phyloP scores from a whole-genome alignment of 2,113 vertebrate species.

The Gadus chalcogrammus region DNA sequence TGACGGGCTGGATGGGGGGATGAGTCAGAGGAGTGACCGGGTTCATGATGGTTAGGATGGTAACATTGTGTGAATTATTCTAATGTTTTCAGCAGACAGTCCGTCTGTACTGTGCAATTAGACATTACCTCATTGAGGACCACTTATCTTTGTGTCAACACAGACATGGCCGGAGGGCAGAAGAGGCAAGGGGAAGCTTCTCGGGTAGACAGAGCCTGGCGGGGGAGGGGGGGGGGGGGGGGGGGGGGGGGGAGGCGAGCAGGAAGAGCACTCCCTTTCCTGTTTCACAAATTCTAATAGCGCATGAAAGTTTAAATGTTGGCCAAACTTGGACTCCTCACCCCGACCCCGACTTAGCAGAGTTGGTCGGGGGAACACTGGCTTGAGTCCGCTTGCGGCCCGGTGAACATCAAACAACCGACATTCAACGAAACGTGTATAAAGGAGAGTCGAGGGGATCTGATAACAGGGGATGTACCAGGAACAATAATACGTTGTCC shows the following conservation, averaged over 20 bases:
- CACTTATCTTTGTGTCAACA: constrained; percentile 56
- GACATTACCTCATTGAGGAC: constrained; percentile 62
- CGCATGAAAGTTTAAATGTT: constrained; percentile 52
- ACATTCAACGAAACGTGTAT: constrained; percentile 23
- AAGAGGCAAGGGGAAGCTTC: constrained; percentile 28
- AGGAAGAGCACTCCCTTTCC: constrained; percentile 74
- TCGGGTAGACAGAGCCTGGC: constrained; percentile 36
- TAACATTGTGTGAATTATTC: no score
- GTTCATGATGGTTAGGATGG: neutral
- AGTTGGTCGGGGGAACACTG: constrained; percentile 13
- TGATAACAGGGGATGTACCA: constrained; percentile 32
- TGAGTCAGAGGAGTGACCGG: constrained; percentile 8
- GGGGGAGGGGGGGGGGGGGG: constrained; percentile 5
- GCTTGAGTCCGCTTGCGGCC: constrained; percentile 12
- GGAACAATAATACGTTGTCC: constrained; percentile 27
- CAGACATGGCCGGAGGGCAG: constrained; percentile 42
- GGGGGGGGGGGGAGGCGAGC: constrained; percentile 31
- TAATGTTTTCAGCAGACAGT: constrained; percentile 24
- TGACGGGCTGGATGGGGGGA: constrained; percentile 5
- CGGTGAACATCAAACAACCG: constrained; percentile 10
- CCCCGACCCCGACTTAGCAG: constrained; percentile 13
- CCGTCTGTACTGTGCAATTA: constrained; percentile 32
- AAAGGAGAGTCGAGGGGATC: constrained; percentile 34
- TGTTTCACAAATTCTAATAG: constrained; percentile 55
- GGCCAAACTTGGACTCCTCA: constrained; percentile 44